Percentiles rank a stretch among this genome's conserved stretches.
phyloP scores from a whole-genome alignment of 2,113 vertebrate genomes.

The Xenus cinereus region DNA sequence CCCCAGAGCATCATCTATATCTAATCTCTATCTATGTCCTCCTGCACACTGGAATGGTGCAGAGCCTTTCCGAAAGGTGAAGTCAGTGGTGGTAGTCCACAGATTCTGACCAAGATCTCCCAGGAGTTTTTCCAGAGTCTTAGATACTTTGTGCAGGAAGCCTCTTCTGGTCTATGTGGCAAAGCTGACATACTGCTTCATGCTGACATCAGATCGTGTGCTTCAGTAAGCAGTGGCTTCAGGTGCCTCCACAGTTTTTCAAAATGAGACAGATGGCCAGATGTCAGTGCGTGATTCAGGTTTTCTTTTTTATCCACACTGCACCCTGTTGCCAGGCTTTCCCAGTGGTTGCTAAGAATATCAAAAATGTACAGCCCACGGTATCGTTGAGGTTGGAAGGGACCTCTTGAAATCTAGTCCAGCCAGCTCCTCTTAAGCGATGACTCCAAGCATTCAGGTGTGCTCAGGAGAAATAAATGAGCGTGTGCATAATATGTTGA shows the following conservation, averaged over 20 bases:
- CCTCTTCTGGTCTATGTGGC: neutral
- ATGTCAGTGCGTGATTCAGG: neutral
- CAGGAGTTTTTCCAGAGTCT: neutral
- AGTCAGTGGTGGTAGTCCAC: neutral
- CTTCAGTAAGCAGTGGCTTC: neutral
- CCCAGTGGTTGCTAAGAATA: neutral
- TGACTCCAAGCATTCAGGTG: neutral
- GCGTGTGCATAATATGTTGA: fast-evolving
- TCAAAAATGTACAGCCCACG: neutral
- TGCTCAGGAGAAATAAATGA: neutral
- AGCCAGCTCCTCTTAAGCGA: neutral
- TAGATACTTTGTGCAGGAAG: fast-evolving
- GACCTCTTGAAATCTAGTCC: neutral
- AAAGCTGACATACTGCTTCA: neutral
- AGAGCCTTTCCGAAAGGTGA: neutral
- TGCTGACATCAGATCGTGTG: neutral
- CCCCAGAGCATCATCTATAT: neutral
- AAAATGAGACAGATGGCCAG: neutral
- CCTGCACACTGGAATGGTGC: neutral
- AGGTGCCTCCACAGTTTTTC: neutral
- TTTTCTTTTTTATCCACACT: neutral
- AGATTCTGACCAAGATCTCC: neutral
- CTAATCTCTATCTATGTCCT: neutral
- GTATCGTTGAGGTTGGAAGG: neutral
- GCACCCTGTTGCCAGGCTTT: neutral